A percentile compares a stretch with the other conserved stretches of the same genome.
phyloP scores from a whole-genome alignment of 2,888 invertebrate genomes.

The Rhyacophila evoluta region DNA sequence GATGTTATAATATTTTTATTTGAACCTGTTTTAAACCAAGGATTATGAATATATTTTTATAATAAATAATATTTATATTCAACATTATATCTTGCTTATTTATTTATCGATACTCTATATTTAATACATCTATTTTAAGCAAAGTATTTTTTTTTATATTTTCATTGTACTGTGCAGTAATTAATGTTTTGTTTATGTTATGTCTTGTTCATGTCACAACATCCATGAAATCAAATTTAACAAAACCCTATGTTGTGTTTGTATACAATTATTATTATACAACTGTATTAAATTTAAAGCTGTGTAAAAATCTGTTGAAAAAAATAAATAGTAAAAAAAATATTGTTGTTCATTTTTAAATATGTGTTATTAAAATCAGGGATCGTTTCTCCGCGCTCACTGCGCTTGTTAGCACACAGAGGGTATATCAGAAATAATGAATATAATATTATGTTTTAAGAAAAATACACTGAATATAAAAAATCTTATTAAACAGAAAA shows the following conservation, averaged over 20 bases:
- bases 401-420: too few species aligned
- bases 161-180: too few species aligned
- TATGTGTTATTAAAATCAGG: too few species aligned
- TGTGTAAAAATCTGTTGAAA: constrained; percentile 17
- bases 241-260: not conserved
- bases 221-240: not conserved
- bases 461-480: too few species aligned
- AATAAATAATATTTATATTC: not conserved
- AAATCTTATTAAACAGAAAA: too few species aligned
- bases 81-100: not conserved
- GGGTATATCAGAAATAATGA: too few species aligned
- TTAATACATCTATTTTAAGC: too few species aligned
- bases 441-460: too few species aligned
- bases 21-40: not conserved
- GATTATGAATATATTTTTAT: constrained; percentile 1
- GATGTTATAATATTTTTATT: not conserved
- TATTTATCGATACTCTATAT: not conserved
- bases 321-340: not conserved
- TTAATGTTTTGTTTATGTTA: not conserved
- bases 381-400: too few species aligned
- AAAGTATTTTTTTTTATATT: too few species aligned
- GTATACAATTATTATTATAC: not conserved
- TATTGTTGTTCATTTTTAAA: not conserved
- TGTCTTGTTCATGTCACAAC: not conserved
- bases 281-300: not conserved